Percentiles rank a stretch among this genome's conserved stretches.
phyloP scores from a whole-genome alignment of 2,888 invertebrate genomes.

The Scaptomyza cyrtandrae region DNA sequence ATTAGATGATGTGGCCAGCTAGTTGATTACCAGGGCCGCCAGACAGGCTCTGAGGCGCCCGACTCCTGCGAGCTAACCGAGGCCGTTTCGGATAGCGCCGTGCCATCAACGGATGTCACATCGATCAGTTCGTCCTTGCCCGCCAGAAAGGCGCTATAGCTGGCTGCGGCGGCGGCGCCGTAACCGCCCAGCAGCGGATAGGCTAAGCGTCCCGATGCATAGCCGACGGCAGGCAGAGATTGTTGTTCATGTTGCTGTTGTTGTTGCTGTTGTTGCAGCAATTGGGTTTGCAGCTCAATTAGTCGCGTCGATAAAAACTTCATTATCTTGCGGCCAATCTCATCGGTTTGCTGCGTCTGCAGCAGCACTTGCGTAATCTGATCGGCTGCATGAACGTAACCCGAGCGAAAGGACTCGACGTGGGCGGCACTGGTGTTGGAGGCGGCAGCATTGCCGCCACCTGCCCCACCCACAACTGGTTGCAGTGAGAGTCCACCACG shows the following conservation, averaged over 20 bases:
- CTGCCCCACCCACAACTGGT: constrained; percentile 24
- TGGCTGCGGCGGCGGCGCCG: constrained; percentile 62
- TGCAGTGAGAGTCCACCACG: constrained; percentile 89
- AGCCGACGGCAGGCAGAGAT: constrained; percentile 40
- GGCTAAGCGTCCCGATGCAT: constrained; percentile 42
- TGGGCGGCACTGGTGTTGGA: constrained; percentile 85
- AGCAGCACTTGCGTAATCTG: constrained; percentile 94
- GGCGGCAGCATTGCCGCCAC: constrained; percentile 24
- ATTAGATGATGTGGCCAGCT: constrained; percentile 37
- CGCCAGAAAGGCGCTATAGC: constrained; percentile 63
- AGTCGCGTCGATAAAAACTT: constrained; percentile 94
- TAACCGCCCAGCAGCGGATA: constrained; percentile 59
- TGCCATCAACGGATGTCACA: constrained; percentile 79
- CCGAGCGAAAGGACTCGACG: constrained; percentile 93
- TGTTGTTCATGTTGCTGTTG: constrained; percentile 51
- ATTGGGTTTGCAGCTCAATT: constrained; percentile 85
- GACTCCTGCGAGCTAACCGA: constrained; percentile 78
- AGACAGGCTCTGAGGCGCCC: constrained; percentile 75
- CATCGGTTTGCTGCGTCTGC: constrained; percentile 88
- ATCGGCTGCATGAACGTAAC: constrained; percentile 95
- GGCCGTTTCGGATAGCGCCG: constrained; percentile 72
- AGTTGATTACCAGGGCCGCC: constrained; percentile 79
- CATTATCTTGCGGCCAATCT: constrained; percentile 89
- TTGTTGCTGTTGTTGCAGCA: constrained; percentile 70
- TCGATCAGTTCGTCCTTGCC: constrained; percentile 78